Conservation (phyloP, 1,140 invertebrate genomes). For the Stratiolaelaps scimitus region DNA sequence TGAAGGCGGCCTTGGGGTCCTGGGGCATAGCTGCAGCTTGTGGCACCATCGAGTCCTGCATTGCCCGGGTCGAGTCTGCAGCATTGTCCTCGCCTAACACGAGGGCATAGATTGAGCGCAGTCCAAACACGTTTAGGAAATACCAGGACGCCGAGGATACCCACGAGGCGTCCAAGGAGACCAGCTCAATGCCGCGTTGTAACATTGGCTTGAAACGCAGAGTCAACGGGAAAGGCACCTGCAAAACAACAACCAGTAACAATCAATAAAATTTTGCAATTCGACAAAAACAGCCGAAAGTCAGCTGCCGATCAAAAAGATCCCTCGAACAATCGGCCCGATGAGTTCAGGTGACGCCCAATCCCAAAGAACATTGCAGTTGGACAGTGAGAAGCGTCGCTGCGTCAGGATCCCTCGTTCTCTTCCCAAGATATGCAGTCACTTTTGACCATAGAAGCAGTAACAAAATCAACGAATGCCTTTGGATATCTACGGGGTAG, state of each 20-base stretch:
- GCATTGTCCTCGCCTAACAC: conserved; percentile 78
- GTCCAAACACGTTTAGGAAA: conserved; percentile 97
- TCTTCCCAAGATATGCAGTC: no score
- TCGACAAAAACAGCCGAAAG: no score
- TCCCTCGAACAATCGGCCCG: no score
- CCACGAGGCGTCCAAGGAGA: conserved; percentile 93
- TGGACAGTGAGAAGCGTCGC: no score
- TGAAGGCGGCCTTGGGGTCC: conserved; percentile 96
- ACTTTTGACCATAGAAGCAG: no score
- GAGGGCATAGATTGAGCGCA: conserved; percentile 91
- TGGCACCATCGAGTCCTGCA: conserved; percentile 96
- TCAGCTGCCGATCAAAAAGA: no score
- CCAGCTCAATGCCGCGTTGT: conserved; percentile 88
- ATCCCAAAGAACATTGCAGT: no score
- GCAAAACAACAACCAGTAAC: conserved; percentile 33
- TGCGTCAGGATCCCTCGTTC: no score
- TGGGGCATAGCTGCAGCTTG: conserved; percentile 91
- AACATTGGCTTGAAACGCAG: conserved; percentile 98
- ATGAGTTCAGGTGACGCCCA: no score
- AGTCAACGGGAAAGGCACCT: conserved; percentile 96
- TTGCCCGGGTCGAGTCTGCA: conserved; percentile 86
- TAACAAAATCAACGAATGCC: no score
- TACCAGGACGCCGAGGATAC: conserved; percentile 99
- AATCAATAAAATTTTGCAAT: no score
- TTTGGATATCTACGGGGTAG: no score